Conservation (phyloP, 2,888 invertebrate species). For the Encarsia formosa region DNA sequence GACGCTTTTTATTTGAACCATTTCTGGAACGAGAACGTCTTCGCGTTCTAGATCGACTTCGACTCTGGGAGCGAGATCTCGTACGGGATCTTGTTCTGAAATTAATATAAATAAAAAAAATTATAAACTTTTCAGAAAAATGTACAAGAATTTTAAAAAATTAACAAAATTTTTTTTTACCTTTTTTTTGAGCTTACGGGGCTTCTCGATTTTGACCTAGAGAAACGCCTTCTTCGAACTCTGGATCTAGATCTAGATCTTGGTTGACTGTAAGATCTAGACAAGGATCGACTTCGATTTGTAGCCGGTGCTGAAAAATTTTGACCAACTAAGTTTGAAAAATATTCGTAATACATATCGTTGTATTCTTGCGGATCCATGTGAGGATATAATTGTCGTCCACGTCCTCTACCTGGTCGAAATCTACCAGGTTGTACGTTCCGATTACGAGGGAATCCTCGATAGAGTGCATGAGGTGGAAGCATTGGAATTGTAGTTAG, state of each 20-base stretch:
- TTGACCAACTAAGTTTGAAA: conserved; percentile 59
- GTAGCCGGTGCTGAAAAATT: conserved; percentile 46
- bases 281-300: conserved; percentile 37
- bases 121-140: background rate
- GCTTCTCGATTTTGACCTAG: conserved; percentile 32
- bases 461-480: conserved; percentile 37
- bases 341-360: conserved; percentile 58
- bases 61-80: conserved; percentile 32
- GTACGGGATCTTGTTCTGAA: conserved; percentile 32
- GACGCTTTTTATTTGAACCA: too few relatives aligned
- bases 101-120: conserved; percentile 6
- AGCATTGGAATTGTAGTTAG: conserved; percentile 35
- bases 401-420: too few relatives aligned
- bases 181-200: conserved; percentile 31
- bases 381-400: conserved; percentile 7
- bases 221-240: conserved; percentile 35
- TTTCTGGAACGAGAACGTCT: conserved; percentile 17
- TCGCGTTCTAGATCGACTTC: conserved; percentile 14
- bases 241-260: conserved; percentile 17
- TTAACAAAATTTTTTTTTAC: conserved; percentile 9
- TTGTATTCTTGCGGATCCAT: conserved; percentile 49
- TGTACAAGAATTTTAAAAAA: background rate
- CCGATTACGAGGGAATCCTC: conserved; percentile 28
- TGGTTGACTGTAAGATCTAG: conserved; percentile 32
- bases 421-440: too few relatives aligned